These are phyloP conservation scores for Trissolcus brochymenae DNA, from an alignment of 2,888 invertebrate genomes.

Conservation along the genomic window DNA sequence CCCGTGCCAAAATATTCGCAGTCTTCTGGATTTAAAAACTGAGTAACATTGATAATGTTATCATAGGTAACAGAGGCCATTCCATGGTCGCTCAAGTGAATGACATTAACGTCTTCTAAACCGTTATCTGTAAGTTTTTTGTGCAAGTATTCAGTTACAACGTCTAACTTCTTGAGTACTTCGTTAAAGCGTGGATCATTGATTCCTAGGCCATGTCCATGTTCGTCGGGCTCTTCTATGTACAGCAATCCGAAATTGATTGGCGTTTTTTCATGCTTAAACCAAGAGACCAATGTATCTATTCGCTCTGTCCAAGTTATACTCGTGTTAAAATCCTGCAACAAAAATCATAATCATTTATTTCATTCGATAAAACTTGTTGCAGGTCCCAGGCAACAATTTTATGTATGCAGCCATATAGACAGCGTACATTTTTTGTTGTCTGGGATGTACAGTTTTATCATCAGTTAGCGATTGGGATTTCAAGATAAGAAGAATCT, in stretches of 20 bases:
- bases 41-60: constrained; percentile 79
- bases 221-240: constrained; percentile 83
- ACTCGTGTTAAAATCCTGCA: constrained; percentile 6
- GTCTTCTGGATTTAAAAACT: constrained; percentile 77
- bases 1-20: constrained; percentile 78
- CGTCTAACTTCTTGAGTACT: constrained; percentile 77
- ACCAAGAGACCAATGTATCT: constrained; percentile 80
- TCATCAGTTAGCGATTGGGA: no score
- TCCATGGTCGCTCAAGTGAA: constrained; percentile 86
- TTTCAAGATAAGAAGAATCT: no score
- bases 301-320: constrained; percentile 71
- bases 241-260: constrained; percentile 84
- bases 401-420: no score
- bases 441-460: no score
- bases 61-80: constrained; percentile 79
- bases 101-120: constrained; percentile 80
- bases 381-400: no score
- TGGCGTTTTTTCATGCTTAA: constrained; percentile 79
- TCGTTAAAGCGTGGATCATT: constrained; percentile 75
- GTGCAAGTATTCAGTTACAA: constrained; percentile 80
- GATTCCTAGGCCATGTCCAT: constrained; percentile 81
- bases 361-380: no score
- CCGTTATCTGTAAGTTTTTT: constrained; percentile 77
- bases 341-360: neutral
- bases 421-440: no score